Conservation (phyloP, 1,140 invertebrate genomes). For the Dreissena rostriformis region DNA sequence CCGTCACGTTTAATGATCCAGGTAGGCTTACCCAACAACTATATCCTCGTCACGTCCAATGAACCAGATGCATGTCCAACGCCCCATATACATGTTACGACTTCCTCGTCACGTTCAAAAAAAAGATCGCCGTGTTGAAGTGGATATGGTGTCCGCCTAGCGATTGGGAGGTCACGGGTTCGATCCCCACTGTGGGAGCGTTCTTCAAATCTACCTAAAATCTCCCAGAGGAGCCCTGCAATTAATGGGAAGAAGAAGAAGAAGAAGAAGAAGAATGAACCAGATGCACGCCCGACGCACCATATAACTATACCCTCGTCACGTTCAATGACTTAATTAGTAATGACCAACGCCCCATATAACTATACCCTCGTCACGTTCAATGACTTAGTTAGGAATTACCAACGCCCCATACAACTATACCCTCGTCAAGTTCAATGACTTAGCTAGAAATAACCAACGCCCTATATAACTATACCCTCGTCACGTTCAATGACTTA, state of each 20-base stretch:
- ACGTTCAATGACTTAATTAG: slow-evolving; percentile 65
- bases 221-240: too few relatives aligned
- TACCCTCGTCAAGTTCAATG: slow-evolving; percentile 61
- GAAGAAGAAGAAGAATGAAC: too few relatives aligned
- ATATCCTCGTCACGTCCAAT: background rate
- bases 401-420: slow-evolving; percentile 59
- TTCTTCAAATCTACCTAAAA: too few relatives aligned
- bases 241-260: too few relatives aligned
- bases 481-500: slow-evolving; percentile 64
- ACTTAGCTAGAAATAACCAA: slow-evolving; percentile 61
- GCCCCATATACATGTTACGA: background rate
- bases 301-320: slow-evolving; percentile 59
- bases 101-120: background rate
- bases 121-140: too few relatives aligned
- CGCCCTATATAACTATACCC: slow-evolving; percentile 58
- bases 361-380: slow-evolving; percentile 63
- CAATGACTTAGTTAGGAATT: slow-evolving; percentile 62
- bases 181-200: too few relatives aligned
- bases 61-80: background rate
- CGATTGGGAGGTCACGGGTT: too few relatives aligned
- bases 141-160: too few relatives aligned
- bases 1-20: background rate
- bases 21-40: background rate
- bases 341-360: slow-evolving; percentile 53
- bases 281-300: slow-evolving; percentile 54